Evolutionary conservation across 2,113 vertebrate genomes (phyloP), one percentile per base, ranked within the genome.

Genomic region (Barbus barbus): DNA sequence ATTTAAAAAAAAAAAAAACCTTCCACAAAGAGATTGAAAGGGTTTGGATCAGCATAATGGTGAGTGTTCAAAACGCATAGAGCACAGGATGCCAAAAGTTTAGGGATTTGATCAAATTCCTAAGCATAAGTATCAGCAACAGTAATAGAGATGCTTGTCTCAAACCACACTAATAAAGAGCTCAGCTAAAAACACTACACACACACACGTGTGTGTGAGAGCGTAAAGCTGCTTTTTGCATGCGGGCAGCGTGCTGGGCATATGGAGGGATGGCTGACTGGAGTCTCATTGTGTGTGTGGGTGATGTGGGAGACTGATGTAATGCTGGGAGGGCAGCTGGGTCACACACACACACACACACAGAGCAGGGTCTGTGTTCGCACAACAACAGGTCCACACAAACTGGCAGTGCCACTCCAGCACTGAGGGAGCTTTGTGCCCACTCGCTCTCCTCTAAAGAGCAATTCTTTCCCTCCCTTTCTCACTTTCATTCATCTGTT

Each of bases 321-420:
- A 36, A 56, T 65, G 76, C 80, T 86, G 89, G 20, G 67, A 73
- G 78, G 77, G 85, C 83, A 86, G 58, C 82, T 46, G 31, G 80
- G 86, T 89, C 88, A 91, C 90, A 87, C 90, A 85, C 87, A 91
- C 90, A 87, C 90, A 85, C 87, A 53, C 80, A 84, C 89, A 93
- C 91, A 93, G 90, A 93, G 83, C 80, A 89, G 80, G 83, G 89
- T 87, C 90, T 93, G 93, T 93, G 48, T 60, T 88, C 84, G 86
- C 86, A 91, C 81, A 90, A 93, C 88, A 92, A 91, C 91, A 87
- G 72, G 36, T 58, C 26, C 75, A 51, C 90, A 80, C 86, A 73
- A 88, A 90, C 89, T 93, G 92, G 91, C 93, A 93, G 87, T 9
- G 44, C 82, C 86, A 73, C 89, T 78, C 51, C 75, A 85, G 71